Evolutionary conservation across 2,888 invertebrate species (phyloP), one percentile per base, ranked within the genome.

Genomic region (Acanthococcus lagerstroemiae): DNA sequence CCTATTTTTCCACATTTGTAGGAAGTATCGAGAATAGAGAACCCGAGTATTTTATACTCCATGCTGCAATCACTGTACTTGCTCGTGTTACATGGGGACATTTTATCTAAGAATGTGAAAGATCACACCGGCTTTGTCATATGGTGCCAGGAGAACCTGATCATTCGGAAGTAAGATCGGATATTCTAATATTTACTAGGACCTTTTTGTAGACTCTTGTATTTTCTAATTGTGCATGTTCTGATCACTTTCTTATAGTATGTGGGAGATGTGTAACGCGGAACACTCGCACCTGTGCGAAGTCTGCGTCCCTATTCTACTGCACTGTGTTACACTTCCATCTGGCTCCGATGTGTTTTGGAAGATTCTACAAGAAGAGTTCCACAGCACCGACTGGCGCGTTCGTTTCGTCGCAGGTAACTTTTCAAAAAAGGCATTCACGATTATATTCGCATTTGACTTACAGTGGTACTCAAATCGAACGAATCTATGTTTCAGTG

Each of bases 321-420:
- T 99, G 67, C 96, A 99, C 78, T 95, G 95, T 74, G 87, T 97
- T 68, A 94, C 95, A 0, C 80, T 99, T 69, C 90, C 95, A 0
- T 86, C 89, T 67, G 99, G 99, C 2, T 88, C 91, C 0, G 95
- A 96, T 76, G 90, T 95, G 54, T 92, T 99, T 76, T 97, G 97
- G 88, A 84, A 87, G 70, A 84, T 95, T n/a, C 85, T 99, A 63
- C 90, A 96, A 74, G 89, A 91, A 73, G 90, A 93, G 75, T 99
- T 97, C 78, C 93, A 94, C 71, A 87, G 85, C 74, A 81, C 82
- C 7, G 91, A 95, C 76, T 93, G 95, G 88, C 84, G 87, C 70
- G 83, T 86, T 19, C 81, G 99, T 71, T 97, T 96, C 79, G 86
- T 89, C 55, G 95, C 97, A 71, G 84, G 84, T 84, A 73, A 61